A percentile compares a stretch with the other conserved stretches of the same genome.
These are phyloP conservation scores for Argopecten irradians DNA, from an alignment of 1,140 invertebrate species.

Conservation along the genomic window DNA sequence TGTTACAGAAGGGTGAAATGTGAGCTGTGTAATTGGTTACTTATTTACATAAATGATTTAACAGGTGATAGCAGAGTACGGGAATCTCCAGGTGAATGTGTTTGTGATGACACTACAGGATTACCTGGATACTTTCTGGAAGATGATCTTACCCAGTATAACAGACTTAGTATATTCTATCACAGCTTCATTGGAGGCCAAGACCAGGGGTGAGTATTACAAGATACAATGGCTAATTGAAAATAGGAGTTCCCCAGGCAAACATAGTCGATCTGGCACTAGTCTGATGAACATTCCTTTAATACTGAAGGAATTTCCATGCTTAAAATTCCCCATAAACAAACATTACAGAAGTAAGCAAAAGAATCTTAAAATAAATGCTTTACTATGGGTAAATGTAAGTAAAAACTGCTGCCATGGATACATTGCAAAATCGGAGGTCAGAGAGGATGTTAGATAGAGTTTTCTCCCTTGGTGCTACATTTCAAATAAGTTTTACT, in stretches of 20 bases:
- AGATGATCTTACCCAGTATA: slow-evolving; percentile 48
- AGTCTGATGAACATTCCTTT: neutral
- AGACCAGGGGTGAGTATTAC: slow-evolving; percentile 54
- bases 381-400: too few relatives aligned
- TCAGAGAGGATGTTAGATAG: too few relatives aligned
- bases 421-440: too few relatives aligned
- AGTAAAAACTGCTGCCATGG: too few relatives aligned
- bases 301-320: neutral
- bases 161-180: slow-evolving; percentile 67
- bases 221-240: neutral
- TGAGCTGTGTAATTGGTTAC: neutral
- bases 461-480: too few relatives aligned
- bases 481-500: too few relatives aligned
- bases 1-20: too few relatives aligned
- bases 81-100: slow-evolving; percentile 62
- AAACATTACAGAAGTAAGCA: too few relatives aligned
- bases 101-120: slow-evolving; percentile 67
- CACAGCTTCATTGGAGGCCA: slow-evolving; percentile 55
- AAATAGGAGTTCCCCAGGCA: neutral
- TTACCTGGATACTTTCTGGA: slow-evolving; percentile 71
- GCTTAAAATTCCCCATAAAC: too few relatives aligned
- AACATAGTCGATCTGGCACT: neutral
- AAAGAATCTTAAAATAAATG: too few relatives aligned
- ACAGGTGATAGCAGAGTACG: slow-evolving; percentile 63
- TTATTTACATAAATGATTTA: neutral